Evolutionary conservation across 2,113 vertebrate species (phyloP), one percentile per base, ranked within the genome.

Genomic region (Hemibates koningsi): DNA sequence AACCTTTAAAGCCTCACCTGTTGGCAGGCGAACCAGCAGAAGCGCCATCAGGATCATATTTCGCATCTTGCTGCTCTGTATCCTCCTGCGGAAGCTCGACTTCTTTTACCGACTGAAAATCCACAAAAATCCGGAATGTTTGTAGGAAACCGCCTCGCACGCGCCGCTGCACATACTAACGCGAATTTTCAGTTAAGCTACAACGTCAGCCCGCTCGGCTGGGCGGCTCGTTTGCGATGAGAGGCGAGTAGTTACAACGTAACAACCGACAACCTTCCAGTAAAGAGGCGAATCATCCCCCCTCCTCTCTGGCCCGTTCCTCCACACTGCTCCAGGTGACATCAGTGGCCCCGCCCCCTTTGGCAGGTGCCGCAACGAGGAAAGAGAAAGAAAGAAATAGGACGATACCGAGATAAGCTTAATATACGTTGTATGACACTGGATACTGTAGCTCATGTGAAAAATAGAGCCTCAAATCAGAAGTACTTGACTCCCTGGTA

Each of bases 1-100:
- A 12, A 8, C 8, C 6, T 68, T 68, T n/a, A 7, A 21, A 63
- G 45, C 29, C 93, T 94, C 93, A 97, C 97, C 96, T 95, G 92
- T 88, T 1, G 95, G 83, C 54, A 96, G 93, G 85, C 94, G 80
- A 16, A 81, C 45, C 83, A 96, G 82, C 79, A 97, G 84, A 11
- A 96, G 85, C 85, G 80, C 81, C 89, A 90, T 27, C 52, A 94
- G 84, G 34, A 93, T 94, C 85, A 88, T 2, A 7, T 93, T 94
- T 87, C 93, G 87, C 95, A 97, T 97, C 86, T 82, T 81, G 83
- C 19, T 38, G 63, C 32, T 57, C 13, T 38, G 34, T 88, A 85
- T 90, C 80, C 59, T 80, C 86, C 88, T 87, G 85, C 88, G 66
- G 89, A 92, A 90, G 59, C 85, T 17, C 68, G 41, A 3, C 17